These are phyloP conservation scores for Hololepta plana DNA, from an alignment of 2,888 invertebrate species.

Conservation along the genomic window DNA sequence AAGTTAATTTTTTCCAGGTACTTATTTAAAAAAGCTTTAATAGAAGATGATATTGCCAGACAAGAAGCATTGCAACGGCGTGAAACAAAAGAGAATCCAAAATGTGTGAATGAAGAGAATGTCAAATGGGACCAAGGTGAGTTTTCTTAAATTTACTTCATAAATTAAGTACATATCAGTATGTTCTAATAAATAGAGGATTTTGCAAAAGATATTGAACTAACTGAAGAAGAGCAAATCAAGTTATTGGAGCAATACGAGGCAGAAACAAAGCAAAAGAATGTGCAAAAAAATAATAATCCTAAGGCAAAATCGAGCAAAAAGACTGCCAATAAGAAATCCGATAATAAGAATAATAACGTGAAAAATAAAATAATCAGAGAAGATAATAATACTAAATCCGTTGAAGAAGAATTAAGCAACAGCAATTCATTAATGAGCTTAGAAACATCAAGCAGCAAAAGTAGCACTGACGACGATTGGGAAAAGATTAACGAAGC, in stretches of 20 bases:
- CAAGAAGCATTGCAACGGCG: conserved; percentile 37
- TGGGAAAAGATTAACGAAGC: conserved; percentile 27
- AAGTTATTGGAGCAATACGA: conserved; percentile 49
- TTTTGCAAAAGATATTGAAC: conserved; percentile 43
- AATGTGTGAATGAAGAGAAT: conserved; percentile 24
- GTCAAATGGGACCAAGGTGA: conserved; percentile 31
- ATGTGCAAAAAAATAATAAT: conserved; percentile 10
- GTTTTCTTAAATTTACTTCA: no score
- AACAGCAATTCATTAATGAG: conserved; percentile 18
- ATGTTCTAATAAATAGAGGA: conserved; percentile 29
- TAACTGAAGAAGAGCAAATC: conserved; percentile 53
- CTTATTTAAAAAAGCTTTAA: conserved; percentile 61
- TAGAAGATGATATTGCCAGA: conserved; percentile 55
- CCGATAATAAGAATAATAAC: conserved; percentile 10
- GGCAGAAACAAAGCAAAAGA: conserved; percentile 30
- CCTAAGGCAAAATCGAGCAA: conserved; percentile 9
- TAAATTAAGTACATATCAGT: no score
- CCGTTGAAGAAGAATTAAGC: conserved; percentile 6
- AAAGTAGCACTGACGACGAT: conserved; percentile 27
- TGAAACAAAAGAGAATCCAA: conserved; percentile 26
- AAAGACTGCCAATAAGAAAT: conserved; percentile 5
- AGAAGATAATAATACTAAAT: conserved; percentile 5
- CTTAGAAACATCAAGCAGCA: conserved; percentile 12
- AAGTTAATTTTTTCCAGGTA: conserved; percentile 30
- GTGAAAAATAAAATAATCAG: conserved; percentile 7